phyloP scores from a whole-genome alignment of 2,797 vertebrate genomes.

The Podarcis siculus region DNA sequence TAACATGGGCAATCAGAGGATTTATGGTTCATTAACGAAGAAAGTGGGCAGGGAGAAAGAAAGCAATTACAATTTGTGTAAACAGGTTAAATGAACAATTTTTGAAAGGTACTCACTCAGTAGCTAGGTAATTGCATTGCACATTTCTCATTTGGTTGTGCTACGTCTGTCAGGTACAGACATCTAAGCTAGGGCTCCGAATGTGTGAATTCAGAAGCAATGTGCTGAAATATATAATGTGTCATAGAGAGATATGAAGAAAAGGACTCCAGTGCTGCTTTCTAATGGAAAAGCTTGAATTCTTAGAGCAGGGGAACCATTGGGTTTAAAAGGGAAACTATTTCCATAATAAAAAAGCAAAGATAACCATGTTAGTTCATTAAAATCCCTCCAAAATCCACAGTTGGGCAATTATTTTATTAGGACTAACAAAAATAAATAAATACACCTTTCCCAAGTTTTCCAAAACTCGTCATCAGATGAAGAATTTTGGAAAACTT shows the following conservation, averaged over 20 bases:
- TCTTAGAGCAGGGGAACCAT: neutral
- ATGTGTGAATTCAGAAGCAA: neutral
- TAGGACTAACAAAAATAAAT: no score
- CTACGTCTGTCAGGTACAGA: neutral
- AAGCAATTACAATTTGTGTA: neutral
- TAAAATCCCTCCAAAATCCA: no score
- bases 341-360: neutral
- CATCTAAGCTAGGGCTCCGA: neutral
- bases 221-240: constrained; percentile 10
- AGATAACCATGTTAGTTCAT: no score
- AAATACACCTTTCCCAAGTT: no score
- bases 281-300: constrained; percentile 17
- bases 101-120: neutral
- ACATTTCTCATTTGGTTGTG: neutral
- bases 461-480: no score
- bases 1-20: neutral
- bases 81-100: neutral
- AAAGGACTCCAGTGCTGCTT: constrained; percentile 7
- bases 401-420: no score
- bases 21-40: neutral
- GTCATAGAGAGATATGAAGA: neutral
- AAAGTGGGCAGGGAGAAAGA: neutral
- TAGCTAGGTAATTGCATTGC: neutral
- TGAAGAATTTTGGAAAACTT: no score
- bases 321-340: neutral